Evolutionary conservation across 2,797 vertebrate genomes (phyloP), one percentile per base, ranked within the genome.

Genomic region (Molothrus ater): DNA sequence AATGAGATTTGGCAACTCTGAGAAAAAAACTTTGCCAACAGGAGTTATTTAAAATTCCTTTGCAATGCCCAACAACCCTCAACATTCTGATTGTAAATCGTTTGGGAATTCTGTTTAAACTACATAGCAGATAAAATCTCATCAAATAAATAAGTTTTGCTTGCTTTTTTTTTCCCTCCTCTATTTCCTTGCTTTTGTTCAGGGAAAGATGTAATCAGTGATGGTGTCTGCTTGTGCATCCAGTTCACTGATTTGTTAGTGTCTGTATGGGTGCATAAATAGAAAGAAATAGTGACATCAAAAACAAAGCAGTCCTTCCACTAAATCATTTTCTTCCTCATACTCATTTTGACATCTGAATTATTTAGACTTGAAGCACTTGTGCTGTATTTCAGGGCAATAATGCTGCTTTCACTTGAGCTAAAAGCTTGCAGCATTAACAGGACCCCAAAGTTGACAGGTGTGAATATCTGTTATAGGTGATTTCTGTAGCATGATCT

Each of bases 221-320:
- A 80, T 82, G 73, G 40, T 72, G 50, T 87, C 57, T 92, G 48
- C 53, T 70, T 93, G 59, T 81, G 84, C 75, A 88, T 92, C 88
- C 93, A 96, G 51, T 96, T 96, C 92, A 97, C 72, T 97, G 94
- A 94, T 93, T 91, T 83, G 54, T 91, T 92, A 87, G 18, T 87
- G 65, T 88, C 73, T 71, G 32, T 81, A 13, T 63, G 86, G 48
- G 36, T 82, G 80, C 91, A 86, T 54, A 86, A 96, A 74, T 63
- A 96, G 80, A 95, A 88, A 86, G 88, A 92, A 85, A 92, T 20
- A 59, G 21, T 42, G 36, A 38, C 59, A 86, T 73, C 0, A 10
- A 80, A 97, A 96, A 96, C 60, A 90, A 95, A 91, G 50, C 86
- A 85, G 11, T 57, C 53, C 72, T 59, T 72, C 85, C 1, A 1